Evolutionary conservation across 1,140 invertebrate species (phyloP).

Genomic region (Laupala kohalensis): DNA sequence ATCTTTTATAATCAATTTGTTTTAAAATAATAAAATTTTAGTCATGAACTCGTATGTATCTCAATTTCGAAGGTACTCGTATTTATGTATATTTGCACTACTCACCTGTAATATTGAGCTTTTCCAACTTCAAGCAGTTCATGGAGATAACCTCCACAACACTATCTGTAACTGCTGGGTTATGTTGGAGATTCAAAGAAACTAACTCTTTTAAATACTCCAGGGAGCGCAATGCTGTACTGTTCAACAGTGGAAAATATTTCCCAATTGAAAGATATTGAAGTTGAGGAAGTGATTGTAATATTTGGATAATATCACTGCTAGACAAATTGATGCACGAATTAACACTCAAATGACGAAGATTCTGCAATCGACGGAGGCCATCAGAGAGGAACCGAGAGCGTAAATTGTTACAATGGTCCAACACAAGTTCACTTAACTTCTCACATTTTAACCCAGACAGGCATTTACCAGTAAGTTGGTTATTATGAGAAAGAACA

Average conservation of each 20-base stretch:
- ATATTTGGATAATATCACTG: conserved; percentile 2
- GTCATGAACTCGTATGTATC: background rate
- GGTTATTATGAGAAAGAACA: conserved; percentile 2
- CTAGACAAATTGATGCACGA: conserved; percentile 6
- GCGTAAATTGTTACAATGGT: conserved; percentile 5
- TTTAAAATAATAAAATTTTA: background rate
- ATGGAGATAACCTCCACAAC: background rate
- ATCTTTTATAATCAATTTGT: too few species aligned
- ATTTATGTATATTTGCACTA: background rate
- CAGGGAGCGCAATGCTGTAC: background rate
- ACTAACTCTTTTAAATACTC: conserved; percentile 1
- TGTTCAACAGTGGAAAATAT: conserved; percentile 4
- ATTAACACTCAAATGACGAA: conserved; percentile 1
- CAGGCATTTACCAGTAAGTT: conserved; percentile 6
- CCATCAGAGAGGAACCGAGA: background rate
- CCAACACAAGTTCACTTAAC: background rate
- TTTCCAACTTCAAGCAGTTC: background rate
- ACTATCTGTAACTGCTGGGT: conserved; percentile 4
- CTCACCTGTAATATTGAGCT: conserved; percentile 9
- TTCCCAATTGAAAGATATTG: background rate
- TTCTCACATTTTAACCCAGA: background rate
- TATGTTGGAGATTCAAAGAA: conserved; percentile 6
- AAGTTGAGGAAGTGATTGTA: conserved; percentile 4
- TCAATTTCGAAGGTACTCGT: background rate
- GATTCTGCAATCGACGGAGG: conserved; percentile 2